Evolutionary conservation across 2,113 vertebrate genomes (phyloP), one percentile per base, ranked within the genome.

Genomic region (Triplophysa siluroides): DNA sequence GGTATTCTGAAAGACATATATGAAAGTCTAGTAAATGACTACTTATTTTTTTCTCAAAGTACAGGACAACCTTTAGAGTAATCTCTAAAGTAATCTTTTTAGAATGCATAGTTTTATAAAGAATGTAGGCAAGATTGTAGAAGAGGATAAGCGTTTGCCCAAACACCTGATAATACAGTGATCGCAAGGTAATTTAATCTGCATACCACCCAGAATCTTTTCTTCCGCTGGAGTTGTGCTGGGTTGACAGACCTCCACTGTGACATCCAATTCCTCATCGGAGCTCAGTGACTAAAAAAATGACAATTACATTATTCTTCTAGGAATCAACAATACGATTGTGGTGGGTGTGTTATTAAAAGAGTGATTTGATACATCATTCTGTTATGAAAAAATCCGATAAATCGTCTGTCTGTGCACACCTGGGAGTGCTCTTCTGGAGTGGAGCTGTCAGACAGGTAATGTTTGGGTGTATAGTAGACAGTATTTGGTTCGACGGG

Each of bases 241-340:
- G 4, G 82, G 80, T 61, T 26, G 67, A 66, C 80, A 86, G 41
- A 87, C 84, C 68, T 87, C 85, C 74, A 81, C 54, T 7, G 82
- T 88, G 5, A 87, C 72, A 14, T 87, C 86, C 33, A 75, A 61
- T 19, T 80, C 83, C 1, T 85, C 85, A 26, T 86, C 85, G 21
- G 83, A 86, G 67, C 75, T 84, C 19, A 56, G 54, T 2, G 62
- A 76, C 88, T 89, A 78, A 76, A 4, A 63, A n/a, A 78, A 45
- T 11, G 41, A 45, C 12, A 50, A 18, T 54, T 21, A 43, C 24
- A 54, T 29, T 24, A 52, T 43, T 76, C 3, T 13, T 43, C 13
- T 29, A 45, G 10, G 6, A 7, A 47, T 26, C 7, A 14, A 11
- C 10, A 62, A 2, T 18, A 50, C 8, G 23, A 23, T 41, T 45